Conservation (phyloP, 2,888 invertebrate genomes). For the Podabrus alpinus region DNA sequence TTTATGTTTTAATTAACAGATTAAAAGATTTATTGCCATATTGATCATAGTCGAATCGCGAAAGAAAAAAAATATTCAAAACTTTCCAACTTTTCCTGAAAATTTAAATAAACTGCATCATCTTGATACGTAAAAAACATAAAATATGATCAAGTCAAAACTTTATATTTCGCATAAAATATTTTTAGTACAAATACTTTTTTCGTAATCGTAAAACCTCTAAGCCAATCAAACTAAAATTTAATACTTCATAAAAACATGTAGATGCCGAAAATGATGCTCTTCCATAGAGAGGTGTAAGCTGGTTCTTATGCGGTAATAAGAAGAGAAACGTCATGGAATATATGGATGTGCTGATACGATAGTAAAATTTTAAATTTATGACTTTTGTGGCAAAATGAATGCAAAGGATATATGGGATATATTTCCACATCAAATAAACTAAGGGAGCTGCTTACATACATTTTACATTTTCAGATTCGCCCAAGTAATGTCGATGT, state of each 20-base stretch:
- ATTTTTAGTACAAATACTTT: conserved; percentile 31
- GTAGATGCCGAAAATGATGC: conserved; percentile 27
- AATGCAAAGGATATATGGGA: conserved; percentile 21
- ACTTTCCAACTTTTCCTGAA: conserved; percentile 1
- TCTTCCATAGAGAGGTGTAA: conserved; percentile 22
- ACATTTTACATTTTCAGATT: conserved; percentile 14
- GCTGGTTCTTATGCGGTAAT: conserved; percentile 30
- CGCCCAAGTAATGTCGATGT: not conserved
- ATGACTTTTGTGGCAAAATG: conserved; percentile 30
- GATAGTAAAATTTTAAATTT: conserved; percentile 37
- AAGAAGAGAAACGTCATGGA: conserved; percentile 31
- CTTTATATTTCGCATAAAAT: conserved; percentile 38
- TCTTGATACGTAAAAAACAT: conserved; percentile 24
- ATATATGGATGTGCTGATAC: conserved; percentile 31
- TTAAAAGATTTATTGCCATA: conserved; percentile 3
- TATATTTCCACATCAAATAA: conserved; percentile 28
- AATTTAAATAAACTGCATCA: conserved; percentile 10
- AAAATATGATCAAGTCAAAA: conserved; percentile 36
- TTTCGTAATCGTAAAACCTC: conserved; percentile 39
- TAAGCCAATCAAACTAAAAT: conserved; percentile 41
- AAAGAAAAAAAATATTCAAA: not conserved
- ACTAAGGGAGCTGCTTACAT: conserved; percentile 15
- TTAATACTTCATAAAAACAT: conserved; percentile 41
- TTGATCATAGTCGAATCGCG: not conserved
- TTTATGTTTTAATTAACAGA: conserved; percentile 12